Base-by-base conservation (phyloP, 2,888 invertebrate genomes). In the Dynastes grantii region DNA sequence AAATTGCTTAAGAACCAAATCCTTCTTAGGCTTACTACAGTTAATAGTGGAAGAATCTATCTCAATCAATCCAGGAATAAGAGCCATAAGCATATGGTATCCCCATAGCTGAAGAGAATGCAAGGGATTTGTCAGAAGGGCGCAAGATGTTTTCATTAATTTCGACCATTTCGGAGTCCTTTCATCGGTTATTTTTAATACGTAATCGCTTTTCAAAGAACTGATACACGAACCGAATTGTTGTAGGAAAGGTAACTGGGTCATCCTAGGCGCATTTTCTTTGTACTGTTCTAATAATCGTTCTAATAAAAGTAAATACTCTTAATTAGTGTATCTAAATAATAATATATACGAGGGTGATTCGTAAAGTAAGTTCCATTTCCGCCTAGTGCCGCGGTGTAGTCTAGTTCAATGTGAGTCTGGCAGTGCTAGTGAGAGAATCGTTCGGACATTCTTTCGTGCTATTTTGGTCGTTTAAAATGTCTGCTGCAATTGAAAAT, bases 101-200 rank as follows among this genome's bases (percentile, higher is more conserved):
- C 90, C 90, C 84, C 90, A 89, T 29, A 91, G 83, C 83, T 91
- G 91, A 67, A 91, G 83, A 79, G 84, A 86, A n/a, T 87, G 84
- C 32, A 87, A 82, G 1, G 88, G 84, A 61, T 89, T 89, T 63
- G 87, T 85, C n/a, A 91, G 80, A 51, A 91, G 84, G 65, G 85
- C 84, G 64, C 89, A 85, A 65, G 88, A 88, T 1, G 87, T 84
- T 81, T 87, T 84, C 11, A 90, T 84, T n/a, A 90, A 83, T 79
- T 85, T 87, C 6, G 85, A 84, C 88, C 88, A 88, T 82, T 87
- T 87, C 2, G 86, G 87, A 27, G 85, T 82, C 77, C 82, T 81
- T 32, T 55, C 61, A 67, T 79, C 78, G 51, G 67, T 73, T 40
- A 80, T 84, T 6, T 61, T 76, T 40, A 82, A 82, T 8, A 83